Evolutionary conservation across 2,113 vertebrate genomes (phyloP).

Genomic region (Phyllopteryx taeniolatus): DNA sequence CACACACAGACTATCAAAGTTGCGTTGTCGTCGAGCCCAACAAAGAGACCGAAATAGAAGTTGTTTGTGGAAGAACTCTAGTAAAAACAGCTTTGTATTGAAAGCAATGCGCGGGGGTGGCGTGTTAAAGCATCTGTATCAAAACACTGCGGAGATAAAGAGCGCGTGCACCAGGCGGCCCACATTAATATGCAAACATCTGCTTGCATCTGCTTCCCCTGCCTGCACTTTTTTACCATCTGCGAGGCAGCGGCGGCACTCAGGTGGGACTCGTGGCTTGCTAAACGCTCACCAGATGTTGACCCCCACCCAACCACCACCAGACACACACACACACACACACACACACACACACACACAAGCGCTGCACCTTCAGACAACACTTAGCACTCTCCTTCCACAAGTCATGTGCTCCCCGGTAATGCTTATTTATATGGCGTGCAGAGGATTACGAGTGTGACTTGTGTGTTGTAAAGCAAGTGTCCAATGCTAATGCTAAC

Average conservation of each 20-base stretch:
- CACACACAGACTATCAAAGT: slow-evolving; percentile 8
- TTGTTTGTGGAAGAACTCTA: neutral
- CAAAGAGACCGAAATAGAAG: slow-evolving; percentile 2
- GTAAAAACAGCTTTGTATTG: neutral
- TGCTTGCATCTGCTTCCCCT: neutral
- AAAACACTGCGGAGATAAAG: neutral
- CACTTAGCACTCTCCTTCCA: neutral
- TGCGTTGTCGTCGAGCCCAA: neutral
- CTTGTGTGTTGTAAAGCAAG: neutral
- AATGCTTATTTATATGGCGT: neutral
- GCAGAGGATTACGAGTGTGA: neutral
- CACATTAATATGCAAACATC: slow-evolving; percentile 1
- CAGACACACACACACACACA: no score
- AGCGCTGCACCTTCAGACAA: neutral
- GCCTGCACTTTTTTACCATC: slow-evolving; percentile 1
- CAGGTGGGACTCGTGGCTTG: neutral
- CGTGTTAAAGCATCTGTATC: neutral
- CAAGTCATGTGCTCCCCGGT: neutral
- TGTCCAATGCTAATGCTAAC: neutral
- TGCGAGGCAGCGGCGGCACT: neutral
- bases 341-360: no score
- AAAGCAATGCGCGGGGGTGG: neutral
- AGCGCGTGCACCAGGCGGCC: neutral
- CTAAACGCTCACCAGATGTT: neutral
- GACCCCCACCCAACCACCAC: neutral